Evolutionary conservation across 1,140 invertebrate genomes (phyloP).

Genomic region (Trachelipus rathkii): DNA sequence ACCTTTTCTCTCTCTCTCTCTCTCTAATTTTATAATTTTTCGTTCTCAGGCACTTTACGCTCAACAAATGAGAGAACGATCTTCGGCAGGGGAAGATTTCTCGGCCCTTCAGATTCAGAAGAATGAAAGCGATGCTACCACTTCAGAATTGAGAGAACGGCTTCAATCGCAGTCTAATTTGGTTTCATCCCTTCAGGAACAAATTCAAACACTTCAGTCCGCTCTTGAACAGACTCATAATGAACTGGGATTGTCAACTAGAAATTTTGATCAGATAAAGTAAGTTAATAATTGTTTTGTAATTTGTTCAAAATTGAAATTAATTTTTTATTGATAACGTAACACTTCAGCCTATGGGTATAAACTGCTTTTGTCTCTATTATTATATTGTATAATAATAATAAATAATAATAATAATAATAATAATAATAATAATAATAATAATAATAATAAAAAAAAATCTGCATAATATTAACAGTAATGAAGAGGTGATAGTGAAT

Average conservation of each 20-base stretch:
- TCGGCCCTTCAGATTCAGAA: not conserved
- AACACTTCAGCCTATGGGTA: too few species aligned
- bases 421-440: too few species aligned
- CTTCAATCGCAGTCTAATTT: not conserved
- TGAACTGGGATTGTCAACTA: not conserved
- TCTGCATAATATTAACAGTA: too few species aligned
- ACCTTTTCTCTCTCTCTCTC: not conserved
- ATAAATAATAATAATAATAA: too few species aligned
- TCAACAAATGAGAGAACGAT: not conserved
- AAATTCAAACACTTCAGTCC: not conserved
- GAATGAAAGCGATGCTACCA: not conserved
- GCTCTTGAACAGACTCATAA: not conserved
- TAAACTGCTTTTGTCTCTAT: too few species aligned
- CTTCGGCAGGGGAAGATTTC: not conserved
- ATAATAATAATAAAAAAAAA: too few species aligned
- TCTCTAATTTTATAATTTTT: not conserved
- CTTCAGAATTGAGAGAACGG: not conserved
- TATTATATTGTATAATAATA: too few species aligned
- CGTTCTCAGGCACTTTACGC: not conserved
- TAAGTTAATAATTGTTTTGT: not conserved
- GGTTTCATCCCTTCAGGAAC: not conserved
- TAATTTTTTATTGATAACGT: not conserved
- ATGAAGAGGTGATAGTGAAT: too few species aligned
- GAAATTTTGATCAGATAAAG: not conserved
- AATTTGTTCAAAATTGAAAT: not conserved